A percentile compares a stretch with the other conserved stretches of the same genome.
Evolutionary conservation across 2,797 vertebrate genomes (phyloP).

Genomic region (Strix occidentalis): DNA sequence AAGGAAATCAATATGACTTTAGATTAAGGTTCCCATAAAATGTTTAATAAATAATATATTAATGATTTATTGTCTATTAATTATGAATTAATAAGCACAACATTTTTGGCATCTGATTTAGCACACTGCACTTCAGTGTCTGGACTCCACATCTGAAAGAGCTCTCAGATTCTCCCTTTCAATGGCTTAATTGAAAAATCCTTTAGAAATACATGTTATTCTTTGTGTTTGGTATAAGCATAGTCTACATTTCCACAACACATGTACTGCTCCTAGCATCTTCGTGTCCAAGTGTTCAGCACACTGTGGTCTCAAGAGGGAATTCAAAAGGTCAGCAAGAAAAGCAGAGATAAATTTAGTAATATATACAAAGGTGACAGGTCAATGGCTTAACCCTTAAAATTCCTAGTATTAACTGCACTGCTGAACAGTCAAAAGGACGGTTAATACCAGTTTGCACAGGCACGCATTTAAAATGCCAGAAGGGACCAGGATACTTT

Average conservation of each 20-base stretch:
- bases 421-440: background rate
- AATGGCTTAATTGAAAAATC: background rate
- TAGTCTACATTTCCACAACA: background rate
- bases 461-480: rapidly evolving
- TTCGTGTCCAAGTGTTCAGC: background rate
- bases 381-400: conserved; percentile 29
- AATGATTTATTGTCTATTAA: conserved; percentile 42
- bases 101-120: background rate
- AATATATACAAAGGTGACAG: background rate
- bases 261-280: background rate
- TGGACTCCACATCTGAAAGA: background rate
- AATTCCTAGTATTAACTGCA: background rate
- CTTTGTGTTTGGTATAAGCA: background rate
- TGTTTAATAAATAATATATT: background rate
- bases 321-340: conserved; percentile 21
- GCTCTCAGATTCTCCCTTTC: background rate
- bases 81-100: conserved; percentile 30
- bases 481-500: background rate
- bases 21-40: background rate
- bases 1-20: background rate
- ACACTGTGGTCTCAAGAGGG: background rate
- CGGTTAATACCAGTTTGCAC: background rate
- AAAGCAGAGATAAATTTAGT: conserved; percentile 21
- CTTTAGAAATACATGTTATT: background rate
- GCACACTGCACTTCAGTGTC: background rate